Evolutionary conservation across 2,113 vertebrate genomes (phyloP).

Genomic region (Psettodes erumei): DNA sequence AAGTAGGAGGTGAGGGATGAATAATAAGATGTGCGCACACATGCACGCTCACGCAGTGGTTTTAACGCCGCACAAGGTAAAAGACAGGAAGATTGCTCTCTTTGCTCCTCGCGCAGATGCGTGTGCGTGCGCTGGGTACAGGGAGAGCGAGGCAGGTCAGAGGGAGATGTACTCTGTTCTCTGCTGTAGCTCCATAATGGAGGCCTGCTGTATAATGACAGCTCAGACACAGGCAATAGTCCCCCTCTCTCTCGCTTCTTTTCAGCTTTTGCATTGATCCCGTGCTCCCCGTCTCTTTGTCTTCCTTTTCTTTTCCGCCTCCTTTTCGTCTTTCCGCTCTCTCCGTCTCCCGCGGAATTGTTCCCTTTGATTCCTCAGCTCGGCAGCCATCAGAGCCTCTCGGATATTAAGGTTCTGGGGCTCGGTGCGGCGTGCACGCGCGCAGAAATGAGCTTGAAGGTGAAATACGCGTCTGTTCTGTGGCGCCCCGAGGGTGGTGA

Average conservation of each 20-base stretch:
- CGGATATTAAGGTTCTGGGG: conserved; percentile 52
- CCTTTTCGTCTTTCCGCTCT: not conserved
- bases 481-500: conserved; percentile 63
- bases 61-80: conserved; percentile 54
- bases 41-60: conserved; percentile 14
- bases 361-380: conserved; percentile 54
- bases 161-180: conserved; percentile 63
- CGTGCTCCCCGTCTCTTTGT: conserved; percentile 3
- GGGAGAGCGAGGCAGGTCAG: conserved; percentile 59
- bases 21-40: conserved; percentile 63
- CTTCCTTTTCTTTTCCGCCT: not conserved
- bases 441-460: not conserved
- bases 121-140: conserved; percentile 7
- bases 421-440: conserved; percentile 20
- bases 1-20: conserved; percentile 70
- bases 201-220: conserved; percentile 78
- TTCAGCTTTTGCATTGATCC: conserved; percentile 45
- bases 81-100: conserved; percentile 54
- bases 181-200: conserved; percentile 73
- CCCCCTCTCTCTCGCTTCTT: conserved; percentile 32
- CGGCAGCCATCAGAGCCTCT: conserved; percentile 51
- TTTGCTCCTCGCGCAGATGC: conserved; percentile 42
- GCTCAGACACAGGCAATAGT: conserved; percentile 53
- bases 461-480: conserved; percentile 47
- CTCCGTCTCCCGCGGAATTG: conserved; percentile 3